Base-by-base conservation (phyloP, 2,797 vertebrate species). In the Ficedula albicollis region DNA sequence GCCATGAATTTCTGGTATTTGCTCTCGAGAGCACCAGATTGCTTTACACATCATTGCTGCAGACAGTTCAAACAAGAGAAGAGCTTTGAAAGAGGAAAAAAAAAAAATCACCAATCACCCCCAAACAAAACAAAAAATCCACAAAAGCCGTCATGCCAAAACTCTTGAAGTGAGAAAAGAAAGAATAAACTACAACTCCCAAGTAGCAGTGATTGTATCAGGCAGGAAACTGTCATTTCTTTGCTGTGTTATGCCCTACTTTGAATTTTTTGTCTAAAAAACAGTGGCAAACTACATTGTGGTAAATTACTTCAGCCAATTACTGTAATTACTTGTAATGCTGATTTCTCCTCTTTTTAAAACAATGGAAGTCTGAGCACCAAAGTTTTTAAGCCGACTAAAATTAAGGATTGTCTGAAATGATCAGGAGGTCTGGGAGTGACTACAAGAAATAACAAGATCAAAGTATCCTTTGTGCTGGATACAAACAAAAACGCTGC, bases 321-420 rank as follows among this genome's bases (percentile, higher is more conserved):
- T 54, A 90, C 58, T 59, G 30, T 25, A 76, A 86, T 73, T 77
- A 81, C 16, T 89, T 49, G 23, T 41, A 87, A 88, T 8, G 15
- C 51, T 66, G 38, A 68, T 86, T 75, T 85, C 46, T 75, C 63
- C 51, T 58, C 56, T 77, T 60, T 64, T 20, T 86, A 66, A 75
- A 75, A 86, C 30, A 86, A 81, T 93, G 79, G 19, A 78, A 89
- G 58, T 44, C 85, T 76, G 59, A 93, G 69, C 44, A 66, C n/a
- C 52, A 1, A 96, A 82, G 70, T 74, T 90, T 46, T 82, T 91
- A 84, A 81, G 48, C 32, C 0, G 1, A 69, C 69, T 82, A 64
- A 78, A 96, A 94, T 63, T 84, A 88, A 62, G 48, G 66, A 76
- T 88, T 84, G 48, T 77, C 70, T 82, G 80, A 76, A 90, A 81